A percentile compares a stretch with the other conserved stretches of the same genome.
phyloP scores from a whole-genome alignment of 2,113 vertebrate species.

The Protobothrops flavoviridis region DNA sequence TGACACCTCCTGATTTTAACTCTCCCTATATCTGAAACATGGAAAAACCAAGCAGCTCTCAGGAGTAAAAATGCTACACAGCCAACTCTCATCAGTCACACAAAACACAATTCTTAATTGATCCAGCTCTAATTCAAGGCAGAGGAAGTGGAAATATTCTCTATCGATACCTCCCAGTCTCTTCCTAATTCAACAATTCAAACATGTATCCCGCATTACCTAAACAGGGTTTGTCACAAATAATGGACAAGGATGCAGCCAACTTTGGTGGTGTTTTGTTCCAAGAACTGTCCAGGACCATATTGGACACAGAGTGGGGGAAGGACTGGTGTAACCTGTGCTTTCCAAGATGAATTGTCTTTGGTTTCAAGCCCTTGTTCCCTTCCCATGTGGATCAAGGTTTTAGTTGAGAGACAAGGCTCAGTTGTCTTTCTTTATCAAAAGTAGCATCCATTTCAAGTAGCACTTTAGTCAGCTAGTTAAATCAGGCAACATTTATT shows the following conservation, averaged over 20 bases:
- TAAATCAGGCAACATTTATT: conserved; percentile 73
- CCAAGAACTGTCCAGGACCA: neutral
- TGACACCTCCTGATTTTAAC: neutral
- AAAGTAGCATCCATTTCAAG: conserved; percentile 45
- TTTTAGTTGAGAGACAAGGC: neutral
- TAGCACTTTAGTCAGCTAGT: conserved; percentile 41
- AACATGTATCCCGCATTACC: neutral
- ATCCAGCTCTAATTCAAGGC: neutral
- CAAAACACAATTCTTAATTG: neutral
- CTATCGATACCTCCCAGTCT: neutral
- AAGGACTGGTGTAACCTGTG: neutral
- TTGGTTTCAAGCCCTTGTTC: neutral
- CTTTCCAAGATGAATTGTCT: neutral
- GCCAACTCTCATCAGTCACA: neutral
- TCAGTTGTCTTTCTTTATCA: conserved; percentile 47
- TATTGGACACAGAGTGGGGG: neutral
- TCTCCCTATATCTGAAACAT: neutral
- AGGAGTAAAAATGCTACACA: neutral
- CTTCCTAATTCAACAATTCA: neutral
- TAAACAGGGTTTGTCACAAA: neutral
- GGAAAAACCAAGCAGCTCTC: neutral
- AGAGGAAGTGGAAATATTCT: neutral
- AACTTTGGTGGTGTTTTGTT: neutral
- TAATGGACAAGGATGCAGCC: neutral
- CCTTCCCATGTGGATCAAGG: neutral